phyloP scores from a whole-genome alignment of 2,797 vertebrate genomes.

The Ptychobarbus kaznakovi region DNA sequence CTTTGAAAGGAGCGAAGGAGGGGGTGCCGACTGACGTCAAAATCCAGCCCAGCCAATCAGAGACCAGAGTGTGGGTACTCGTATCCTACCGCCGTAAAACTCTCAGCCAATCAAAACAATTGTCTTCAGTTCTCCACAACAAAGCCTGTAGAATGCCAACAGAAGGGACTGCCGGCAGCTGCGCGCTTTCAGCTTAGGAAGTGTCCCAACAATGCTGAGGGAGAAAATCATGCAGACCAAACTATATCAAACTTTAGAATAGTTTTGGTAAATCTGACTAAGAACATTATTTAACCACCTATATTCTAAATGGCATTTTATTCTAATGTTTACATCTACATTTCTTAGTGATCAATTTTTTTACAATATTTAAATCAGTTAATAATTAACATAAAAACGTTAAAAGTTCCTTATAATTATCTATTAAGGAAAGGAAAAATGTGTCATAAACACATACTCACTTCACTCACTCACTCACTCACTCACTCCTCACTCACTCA shows the following conservation, averaged over 20 bases:
- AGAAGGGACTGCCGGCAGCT: conserved; percentile 78
- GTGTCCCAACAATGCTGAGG: conserved; percentile 30
- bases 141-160: conserved; percentile 71
- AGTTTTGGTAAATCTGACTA: neutral
- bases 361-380: neutral
- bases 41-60: conserved; percentile 77
- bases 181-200: conserved; percentile 37
- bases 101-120: conserved; percentile 77
- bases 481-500: too few species aligned
- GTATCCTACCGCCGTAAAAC: conserved; percentile 69
- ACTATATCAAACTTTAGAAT: neutral
- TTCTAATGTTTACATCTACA: neutral
- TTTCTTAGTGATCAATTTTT: neutral
- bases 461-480: neutral
- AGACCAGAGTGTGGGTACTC: conserved; percentile 59
- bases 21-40: conserved; percentile 57
- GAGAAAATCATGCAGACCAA: neutral
- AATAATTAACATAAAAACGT: neutral
- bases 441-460: neutral
- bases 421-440: neutral
- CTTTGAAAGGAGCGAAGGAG: conserved; percentile 55
- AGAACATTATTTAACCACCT: neutral
- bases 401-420: neutral
- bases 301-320: neutral
- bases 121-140: conserved; percentile 74